Evolutionary conservation across 2,113 vertebrate genomes (phyloP), one percentile per base, ranked within the genome.

Genomic region (Crocuta crocuta): DNA sequence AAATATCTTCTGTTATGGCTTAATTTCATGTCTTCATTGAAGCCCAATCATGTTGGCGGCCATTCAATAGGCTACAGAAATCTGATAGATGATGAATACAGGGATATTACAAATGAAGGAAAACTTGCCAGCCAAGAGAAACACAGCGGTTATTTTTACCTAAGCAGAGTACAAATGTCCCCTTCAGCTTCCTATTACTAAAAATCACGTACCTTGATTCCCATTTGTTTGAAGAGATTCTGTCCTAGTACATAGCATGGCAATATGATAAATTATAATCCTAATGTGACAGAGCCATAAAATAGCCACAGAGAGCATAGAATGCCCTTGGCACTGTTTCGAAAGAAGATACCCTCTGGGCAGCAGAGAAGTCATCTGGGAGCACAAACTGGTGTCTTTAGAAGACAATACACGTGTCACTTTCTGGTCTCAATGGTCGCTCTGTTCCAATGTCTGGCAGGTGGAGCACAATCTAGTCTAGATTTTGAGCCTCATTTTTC

Each of bases 11-110:
- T 19, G 90, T 92, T 91, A 76, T 96, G 83, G 80, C 33, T 95
- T 97, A 89, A 87, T 95, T 97, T 98, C 31, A 66, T 94, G 73
- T 92, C 96, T 98, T 89, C 21, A 28, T 50, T 81, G 82, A 96
- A 94, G 63, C n/a, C 65, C 92, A 95, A 4, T 86, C 55, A 26
- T 50, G 61, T 93, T 97, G 95, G 87, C 48, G 10, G 0, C 11
- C 61, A 94, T 97, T 98, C 94, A 96, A 35, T n/a, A 70, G 83
- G 31, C 65, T 96, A 86, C 65, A 89, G 74, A 94, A 98, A 80
- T 92, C 65, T 95, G 78, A 87, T 85, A 76, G 39, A 88, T 73
- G 23, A 88, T 88, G 21, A 92, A 66, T 31, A 74, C 1, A 88
- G 43, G 35, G 33, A 39, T 93, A 89, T 80, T 92, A 91, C 35